Conservation (phyloP, 1,140 invertebrate genomes). For the Brachionus plicatilis region DNA sequence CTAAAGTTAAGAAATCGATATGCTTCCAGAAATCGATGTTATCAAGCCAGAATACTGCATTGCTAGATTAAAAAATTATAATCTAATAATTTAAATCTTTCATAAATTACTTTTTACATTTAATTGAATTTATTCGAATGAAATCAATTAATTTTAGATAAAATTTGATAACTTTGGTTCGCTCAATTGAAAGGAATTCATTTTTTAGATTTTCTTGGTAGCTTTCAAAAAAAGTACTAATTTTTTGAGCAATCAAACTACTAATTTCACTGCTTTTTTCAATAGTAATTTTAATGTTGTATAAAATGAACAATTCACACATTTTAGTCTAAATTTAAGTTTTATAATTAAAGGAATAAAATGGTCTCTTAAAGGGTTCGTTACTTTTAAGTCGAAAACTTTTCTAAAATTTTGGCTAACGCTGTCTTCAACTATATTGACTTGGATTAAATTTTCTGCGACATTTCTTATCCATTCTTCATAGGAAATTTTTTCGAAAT, state of each 20-base stretch:
- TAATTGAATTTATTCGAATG: neutral
- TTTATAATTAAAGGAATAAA: neutral
- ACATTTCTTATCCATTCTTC: neutral
- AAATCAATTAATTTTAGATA: neutral
- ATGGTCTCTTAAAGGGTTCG: neutral
- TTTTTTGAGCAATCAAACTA: neutral
- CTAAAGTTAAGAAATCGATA: neutral
- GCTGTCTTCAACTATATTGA: neutral
- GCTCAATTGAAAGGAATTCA: neutral
- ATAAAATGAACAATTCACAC: neutral
- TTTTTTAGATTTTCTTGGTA: neutral
- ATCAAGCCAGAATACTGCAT: neutral
- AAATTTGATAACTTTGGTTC: neutral
- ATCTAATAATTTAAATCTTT: neutral
- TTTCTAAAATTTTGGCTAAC: neutral
- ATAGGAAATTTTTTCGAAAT: neutral
- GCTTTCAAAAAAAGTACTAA: neutral
- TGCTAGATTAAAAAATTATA: neutral
- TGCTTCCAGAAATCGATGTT: neutral
- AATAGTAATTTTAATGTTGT: neutral
- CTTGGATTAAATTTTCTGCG: neutral
- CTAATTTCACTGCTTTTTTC: neutral
- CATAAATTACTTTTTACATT: neutral
- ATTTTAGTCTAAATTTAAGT: neutral
- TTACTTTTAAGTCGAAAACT: neutral